Evolutionary conservation across 2,888 invertebrate genomes (phyloP), one percentile per base, ranked within the genome.

Genomic region (Charanyca ferruginea): DNA sequence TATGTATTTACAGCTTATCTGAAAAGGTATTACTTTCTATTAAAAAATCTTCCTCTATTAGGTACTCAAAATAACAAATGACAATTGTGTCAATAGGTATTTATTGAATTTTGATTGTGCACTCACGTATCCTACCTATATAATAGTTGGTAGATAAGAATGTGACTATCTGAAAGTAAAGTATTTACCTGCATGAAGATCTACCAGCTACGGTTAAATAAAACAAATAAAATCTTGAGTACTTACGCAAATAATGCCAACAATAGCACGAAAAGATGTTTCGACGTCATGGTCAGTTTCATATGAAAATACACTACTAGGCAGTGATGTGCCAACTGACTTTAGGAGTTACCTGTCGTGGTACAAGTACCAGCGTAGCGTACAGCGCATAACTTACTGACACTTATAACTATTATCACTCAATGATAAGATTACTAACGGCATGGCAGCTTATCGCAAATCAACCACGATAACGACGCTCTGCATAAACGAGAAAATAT

Each of bases 361-460:
- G 82, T 87, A 89, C 91, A 85, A 89, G 91, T 87, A 92, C 92
- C 90, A 90, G 86, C 92, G 88, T 88, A 87, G 86, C 86, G 85
- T 88, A 89, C 85, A 88, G 88, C 91, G 85, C 92, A 92, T 91
- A 92, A 90, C 95, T 95, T 92, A 95, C 95, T 95, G 94, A 94
- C 93, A 94, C 94, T 94, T 94, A 93, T 92, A 93, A 92, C 93
- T 92, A 91, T 92, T 95, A 95, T 95, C 95, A 94, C 90, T 91
- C 89, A 89, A 89, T 92, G 95, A 95, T 95, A 95, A 95, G 94
- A 94, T 93, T 93, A 93, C 91, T 86, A 84, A 87, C 90, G 90
- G 92, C 91, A 93, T 92, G 89, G 91, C 89, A 89, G 90, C 93
- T 95, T 95, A 95, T 95, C 94, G 87, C 91, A 91, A 94, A 93